Evolutionary conservation across 1,140 invertebrate species (phyloP).

Genomic region (Globodera rostochiensis): DNA sequence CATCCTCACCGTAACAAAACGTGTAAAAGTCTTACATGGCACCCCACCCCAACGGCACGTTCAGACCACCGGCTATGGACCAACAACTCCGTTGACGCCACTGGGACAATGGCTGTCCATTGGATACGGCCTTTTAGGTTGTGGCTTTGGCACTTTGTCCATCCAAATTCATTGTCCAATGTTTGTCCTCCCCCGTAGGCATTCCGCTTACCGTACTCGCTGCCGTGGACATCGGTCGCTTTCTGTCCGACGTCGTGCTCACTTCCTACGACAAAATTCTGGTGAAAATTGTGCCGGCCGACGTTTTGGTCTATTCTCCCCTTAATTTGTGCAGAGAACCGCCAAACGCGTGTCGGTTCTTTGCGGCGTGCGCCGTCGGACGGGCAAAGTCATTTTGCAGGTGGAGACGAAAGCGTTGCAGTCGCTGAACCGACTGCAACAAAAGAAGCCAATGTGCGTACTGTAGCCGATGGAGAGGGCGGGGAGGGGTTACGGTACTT

Average conservation of each 20-base stretch:
- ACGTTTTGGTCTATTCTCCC: constrained; percentile 4
- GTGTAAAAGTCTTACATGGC: background rate
- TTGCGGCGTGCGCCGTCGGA: constrained; percentile 35
- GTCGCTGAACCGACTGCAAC: constrained; percentile 28
- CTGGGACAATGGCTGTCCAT: constrained; percentile 67
- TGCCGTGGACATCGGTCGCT: constrained; percentile 64
- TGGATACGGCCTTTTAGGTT: constrained; percentile 65
- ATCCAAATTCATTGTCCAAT: no score
- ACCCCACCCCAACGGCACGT: constrained; percentile 62
- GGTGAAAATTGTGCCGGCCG: background rate
- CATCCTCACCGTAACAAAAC: constrained; percentile 48
- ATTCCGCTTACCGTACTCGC: constrained; percentile 69
- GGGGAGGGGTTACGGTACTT: no score
- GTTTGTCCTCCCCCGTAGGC: constrained; percentile 52
- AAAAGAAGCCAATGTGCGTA: constrained; percentile 2
- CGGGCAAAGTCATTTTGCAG: constrained; percentile 44
- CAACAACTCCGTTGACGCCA: constrained; percentile 67
- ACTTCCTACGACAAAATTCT: constrained; percentile 52
- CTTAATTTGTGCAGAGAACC: constrained; percentile 34
- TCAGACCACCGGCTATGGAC: constrained; percentile 68
- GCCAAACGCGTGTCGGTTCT: constrained; percentile 25
- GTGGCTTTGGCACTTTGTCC: no score
- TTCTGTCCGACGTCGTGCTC: constrained; percentile 64
- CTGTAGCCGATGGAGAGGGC: background rate
- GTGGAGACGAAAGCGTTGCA: constrained; percentile 57